Percentiles rank a stretch among this genome's conserved stretches.
Evolutionary conservation across 2,113 vertebrate genomes (phyloP).

Genomic region (Chaetops frenatus): DNA sequence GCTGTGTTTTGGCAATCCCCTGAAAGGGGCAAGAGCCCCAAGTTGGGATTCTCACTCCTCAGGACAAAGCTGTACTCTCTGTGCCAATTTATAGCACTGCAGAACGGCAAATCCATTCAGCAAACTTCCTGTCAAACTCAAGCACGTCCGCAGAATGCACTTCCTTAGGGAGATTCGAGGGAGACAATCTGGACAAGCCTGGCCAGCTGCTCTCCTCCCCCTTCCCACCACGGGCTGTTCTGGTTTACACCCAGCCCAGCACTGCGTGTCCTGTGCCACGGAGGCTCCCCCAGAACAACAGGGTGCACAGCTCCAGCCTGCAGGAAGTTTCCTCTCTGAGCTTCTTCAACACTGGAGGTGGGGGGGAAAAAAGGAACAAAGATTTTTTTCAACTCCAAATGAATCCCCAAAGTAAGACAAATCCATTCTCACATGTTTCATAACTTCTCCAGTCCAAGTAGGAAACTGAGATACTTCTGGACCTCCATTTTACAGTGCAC

Average conservation of each 20-base stretch:
- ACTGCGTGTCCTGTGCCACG: rapidly evolving
- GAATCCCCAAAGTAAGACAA: neutral
- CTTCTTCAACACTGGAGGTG: neutral
- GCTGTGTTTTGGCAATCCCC: neutral
- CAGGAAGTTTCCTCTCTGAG: neutral
- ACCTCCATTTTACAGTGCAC: neutral
- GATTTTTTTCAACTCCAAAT: neutral
- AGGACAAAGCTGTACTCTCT: neutral
- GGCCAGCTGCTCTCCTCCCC: neutral
- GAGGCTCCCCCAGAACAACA: neutral
- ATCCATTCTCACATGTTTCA: neutral
- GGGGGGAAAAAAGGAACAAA: neutral
- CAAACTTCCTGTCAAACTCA: slow-evolving; percentile 17
- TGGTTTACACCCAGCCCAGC: neutral
- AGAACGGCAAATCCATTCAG: neutral
- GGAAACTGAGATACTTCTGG: neutral
- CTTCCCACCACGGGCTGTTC: neutral
- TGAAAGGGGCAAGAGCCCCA: neutral
- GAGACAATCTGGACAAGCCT: neutral
- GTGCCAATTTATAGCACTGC: neutral
- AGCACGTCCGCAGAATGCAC: neutral
- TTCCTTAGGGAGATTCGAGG: neutral
- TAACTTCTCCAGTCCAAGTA: neutral
- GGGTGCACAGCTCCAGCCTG: neutral
- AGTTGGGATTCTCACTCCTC: neutral